Evolutionary conservation across 1,140 invertebrate species (phyloP), one percentile per base, ranked within the genome.

Genomic region (Venturia canescens): DNA sequence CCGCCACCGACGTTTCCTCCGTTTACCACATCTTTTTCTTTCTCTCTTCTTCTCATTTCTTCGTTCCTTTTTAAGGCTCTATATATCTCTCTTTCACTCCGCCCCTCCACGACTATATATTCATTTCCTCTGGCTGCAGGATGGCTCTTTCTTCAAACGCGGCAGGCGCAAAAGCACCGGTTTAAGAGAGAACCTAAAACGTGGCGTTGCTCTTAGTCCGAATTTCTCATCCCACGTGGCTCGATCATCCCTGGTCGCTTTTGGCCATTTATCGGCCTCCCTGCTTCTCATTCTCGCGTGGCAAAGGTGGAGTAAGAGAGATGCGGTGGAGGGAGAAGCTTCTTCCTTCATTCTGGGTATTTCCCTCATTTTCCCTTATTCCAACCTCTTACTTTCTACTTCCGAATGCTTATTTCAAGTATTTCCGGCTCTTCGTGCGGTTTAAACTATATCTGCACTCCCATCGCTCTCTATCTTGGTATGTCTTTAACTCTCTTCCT

Each of bases 51-150:
- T 63, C 79, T 60, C 77, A 27, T 67, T 57, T 71, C 27, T n/a
- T 71, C 29, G n/a, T 69, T 31, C 29, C 66, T 27, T 23, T 79
- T 31, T 13, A 26, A 26, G 18, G 66, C 27, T 69, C 60, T 81
- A 53, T 81, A 70, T 78, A 69, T 86, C 80, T 79, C 63, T 66
- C 80, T 23, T 21, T 82, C 71, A 70, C 67, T 75, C 60, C 48
- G 72, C 63, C 67, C 75, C 66, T 66, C 31, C 80, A 72, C 71
- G 57, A 15, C 66, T 31, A 66, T 66, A 66, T 27, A 27, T 66
- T 26, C 23, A 26, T 27, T 66, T 66, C 23, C 60, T 66, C 23
- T 66, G 5, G 60, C 60, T 27, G 13, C 60, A 29, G 29, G 26
- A 15, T 18, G 48, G 11, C 29, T 63, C 72, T 76, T 76, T 29